A percentile compares a stretch with the other conserved stretches of the same genome.
Conservation (phyloP, 2,888 invertebrate genomes). For the Ligdia adustata region DNA sequence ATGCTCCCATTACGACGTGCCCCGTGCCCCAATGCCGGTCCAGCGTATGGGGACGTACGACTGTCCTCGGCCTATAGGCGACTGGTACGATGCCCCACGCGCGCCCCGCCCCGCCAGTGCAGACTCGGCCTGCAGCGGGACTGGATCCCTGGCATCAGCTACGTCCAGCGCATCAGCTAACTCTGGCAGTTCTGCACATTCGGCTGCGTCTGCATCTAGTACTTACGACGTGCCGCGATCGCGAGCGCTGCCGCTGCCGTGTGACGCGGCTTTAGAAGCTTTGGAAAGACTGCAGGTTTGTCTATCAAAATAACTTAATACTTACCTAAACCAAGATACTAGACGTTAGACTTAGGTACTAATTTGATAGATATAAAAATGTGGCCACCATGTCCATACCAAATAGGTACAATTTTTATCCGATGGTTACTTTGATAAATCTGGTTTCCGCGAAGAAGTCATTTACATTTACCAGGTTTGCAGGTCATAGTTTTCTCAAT, state of each 20-base stretch:
- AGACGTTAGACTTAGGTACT: too few species aligned
- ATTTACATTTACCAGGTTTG: too few species aligned
- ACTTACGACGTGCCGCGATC: conserved; percentile 78
- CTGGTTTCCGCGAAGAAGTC: too few species aligned
- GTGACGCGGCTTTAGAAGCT: conserved; percentile 78
- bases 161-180: conserved; percentile 79
- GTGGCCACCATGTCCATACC: too few species aligned
- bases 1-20: conserved; percentile 79
- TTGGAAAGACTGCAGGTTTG: conserved; percentile 83
- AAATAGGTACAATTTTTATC: too few species aligned
- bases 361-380: too few species aligned
- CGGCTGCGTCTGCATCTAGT: conserved; percentile 74
- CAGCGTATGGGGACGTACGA: conserved; percentile 91
- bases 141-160: conserved; percentile 76
- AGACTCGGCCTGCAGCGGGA: conserved; percentile 83
- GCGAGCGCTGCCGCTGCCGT: conserved; percentile 74
- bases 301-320: too few species aligned
- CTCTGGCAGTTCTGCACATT: conserved; percentile 75
- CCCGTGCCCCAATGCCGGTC: conserved; percentile 76
- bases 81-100: conserved; percentile 78
- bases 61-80: conserved; percentile 74
- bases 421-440: too few species aligned
- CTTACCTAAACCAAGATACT: too few species aligned
- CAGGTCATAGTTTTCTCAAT: too few species aligned
- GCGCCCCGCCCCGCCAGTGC: conserved; percentile 81